These are phyloP conservation scores for Opisthocomus hoazin DNA, from an alignment of 2,113 vertebrate genomes.

Conservation along the genomic window DNA sequence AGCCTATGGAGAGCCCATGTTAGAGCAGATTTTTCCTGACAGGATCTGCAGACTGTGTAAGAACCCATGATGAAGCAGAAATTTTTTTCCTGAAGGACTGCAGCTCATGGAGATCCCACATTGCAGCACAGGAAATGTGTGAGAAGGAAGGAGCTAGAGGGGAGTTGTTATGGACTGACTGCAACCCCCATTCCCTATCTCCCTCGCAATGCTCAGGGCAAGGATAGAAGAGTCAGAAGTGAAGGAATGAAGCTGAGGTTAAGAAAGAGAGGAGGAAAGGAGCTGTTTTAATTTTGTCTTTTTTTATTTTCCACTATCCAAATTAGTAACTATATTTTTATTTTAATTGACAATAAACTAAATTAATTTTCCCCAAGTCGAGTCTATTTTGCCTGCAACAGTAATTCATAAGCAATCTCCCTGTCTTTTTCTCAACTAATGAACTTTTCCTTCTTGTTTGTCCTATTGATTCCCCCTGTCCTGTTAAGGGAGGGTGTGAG, in stretches of 20 bases:
- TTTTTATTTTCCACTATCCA: background rate
- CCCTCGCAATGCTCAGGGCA: accelerated
- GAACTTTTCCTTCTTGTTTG: background rate
- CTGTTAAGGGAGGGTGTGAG: background rate
- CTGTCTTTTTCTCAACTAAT: background rate
- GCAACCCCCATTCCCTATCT: background rate
- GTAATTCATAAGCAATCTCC: background rate
- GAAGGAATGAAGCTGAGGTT: background rate
- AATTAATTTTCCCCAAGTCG: background rate
- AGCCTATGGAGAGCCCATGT: background rate
- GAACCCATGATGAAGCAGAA: background rate
- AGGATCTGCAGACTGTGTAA: background rate
- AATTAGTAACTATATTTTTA: background rate
- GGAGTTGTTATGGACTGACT: background rate
- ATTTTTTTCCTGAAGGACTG: background rate
- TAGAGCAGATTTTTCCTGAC: background rate
- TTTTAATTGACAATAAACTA: background rate
- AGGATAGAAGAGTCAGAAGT: background rate
- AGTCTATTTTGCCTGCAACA: background rate
- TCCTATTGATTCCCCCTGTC: background rate
- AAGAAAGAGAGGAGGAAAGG: background rate
- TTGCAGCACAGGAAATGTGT: background rate
- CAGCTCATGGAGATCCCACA: background rate
- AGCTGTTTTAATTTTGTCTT: background rate
- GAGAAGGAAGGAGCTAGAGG: background rate